Percentiles rank a stretch among this genome's conserved stretches.
These are phyloP conservation scores for Todiramphus saurophagus DNA, from an alignment of 2,113 vertebrate genomes.

Conservation along the genomic window DNA sequence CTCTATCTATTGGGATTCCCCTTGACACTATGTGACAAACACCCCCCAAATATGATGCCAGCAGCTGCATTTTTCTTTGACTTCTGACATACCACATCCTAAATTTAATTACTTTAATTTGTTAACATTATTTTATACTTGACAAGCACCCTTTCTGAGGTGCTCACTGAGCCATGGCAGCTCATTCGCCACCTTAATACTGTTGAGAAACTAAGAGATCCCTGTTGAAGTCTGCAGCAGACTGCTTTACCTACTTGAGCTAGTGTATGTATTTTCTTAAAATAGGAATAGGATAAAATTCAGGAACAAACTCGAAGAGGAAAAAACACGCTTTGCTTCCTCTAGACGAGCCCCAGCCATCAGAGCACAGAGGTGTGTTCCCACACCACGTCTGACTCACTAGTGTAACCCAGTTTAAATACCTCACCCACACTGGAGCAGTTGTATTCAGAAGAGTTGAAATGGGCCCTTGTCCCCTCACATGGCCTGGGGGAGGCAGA, in stretches of 20 bases:
- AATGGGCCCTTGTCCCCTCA: neutral
- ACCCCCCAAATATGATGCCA: neutral
- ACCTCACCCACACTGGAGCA: neutral
- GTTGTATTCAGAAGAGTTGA: neutral
- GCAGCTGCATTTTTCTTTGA: constrained; percentile 25
- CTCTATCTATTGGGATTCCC: constrained; percentile 22
- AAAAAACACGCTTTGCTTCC: constrained; percentile 21
- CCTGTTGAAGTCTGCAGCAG: constrained; percentile 29
- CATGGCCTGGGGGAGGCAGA: neutral
- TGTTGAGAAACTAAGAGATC: neutral
- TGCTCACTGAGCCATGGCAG: constrained; percentile 32
- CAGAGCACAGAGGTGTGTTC: neutral
- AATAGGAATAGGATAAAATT: constrained; percentile 46
- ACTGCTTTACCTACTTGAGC: neutral
- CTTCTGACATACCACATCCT: constrained; percentile 52
- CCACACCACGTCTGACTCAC: neutral
- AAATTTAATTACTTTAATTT: constrained; percentile 60
- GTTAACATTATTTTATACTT: constrained; percentile 42
- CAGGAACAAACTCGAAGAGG: constrained; percentile 43
- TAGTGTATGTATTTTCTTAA: neutral
- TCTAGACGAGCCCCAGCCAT: neutral
- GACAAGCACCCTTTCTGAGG: constrained; percentile 46
- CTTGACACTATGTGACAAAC: constrained; percentile 27
- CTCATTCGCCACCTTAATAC: constrained; percentile 2
- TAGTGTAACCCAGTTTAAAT: neutral